phyloP scores from a whole-genome alignment of 2,113 vertebrate species.

The Tachysurus vachellii region DNA sequence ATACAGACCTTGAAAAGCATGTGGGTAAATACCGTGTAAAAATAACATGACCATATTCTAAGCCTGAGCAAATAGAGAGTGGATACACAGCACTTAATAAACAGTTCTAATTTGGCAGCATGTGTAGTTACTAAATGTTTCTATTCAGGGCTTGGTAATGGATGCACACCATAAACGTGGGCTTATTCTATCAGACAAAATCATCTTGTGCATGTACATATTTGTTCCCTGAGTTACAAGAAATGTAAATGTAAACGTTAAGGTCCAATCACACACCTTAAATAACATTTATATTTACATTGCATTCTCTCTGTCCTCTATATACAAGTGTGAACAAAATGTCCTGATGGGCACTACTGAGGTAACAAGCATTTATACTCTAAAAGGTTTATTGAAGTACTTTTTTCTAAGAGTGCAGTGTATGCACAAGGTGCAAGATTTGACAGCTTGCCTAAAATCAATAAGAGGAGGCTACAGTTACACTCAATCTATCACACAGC shows the following conservation, averaged over 20 bases:
- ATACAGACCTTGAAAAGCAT: neutral
- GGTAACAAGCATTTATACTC: neutral
- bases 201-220: neutral
- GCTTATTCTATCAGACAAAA: neutral
- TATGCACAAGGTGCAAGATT: constrained; percentile 17
- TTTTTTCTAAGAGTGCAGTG: neutral
- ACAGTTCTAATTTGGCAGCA: neutral
- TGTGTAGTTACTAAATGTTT: neutral
- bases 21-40: neutral
- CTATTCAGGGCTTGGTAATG: neutral
- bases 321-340: neutral
- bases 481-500: constrained; percentile 3
- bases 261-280: neutral
- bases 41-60: neutral
- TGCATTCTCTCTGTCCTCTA: neutral
- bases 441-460: constrained; percentile 11
- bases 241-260: neutral
- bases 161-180: neutral
- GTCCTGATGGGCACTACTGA: neutral
- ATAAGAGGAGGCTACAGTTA: constrained; percentile 24
- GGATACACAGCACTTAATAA: neutral
- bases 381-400: neutral
- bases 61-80: neutral
- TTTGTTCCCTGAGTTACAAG: neutral
- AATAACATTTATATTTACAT: neutral